phyloP scores from a whole-genome alignment of 2,888 invertebrate species.

The Esperia sulphurella region DNA sequence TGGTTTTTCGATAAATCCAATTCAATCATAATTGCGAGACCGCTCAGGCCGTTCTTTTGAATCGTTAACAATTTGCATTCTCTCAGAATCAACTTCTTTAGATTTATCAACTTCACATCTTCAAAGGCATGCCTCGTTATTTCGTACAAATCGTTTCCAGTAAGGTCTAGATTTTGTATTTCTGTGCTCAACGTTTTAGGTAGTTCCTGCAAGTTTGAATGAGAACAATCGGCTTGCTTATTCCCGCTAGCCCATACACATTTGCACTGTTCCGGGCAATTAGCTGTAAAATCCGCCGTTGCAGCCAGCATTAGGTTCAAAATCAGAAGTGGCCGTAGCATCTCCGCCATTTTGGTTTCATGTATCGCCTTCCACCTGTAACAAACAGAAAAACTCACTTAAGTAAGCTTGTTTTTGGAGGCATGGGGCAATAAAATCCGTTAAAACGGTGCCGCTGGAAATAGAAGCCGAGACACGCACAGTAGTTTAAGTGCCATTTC shows the following conservation, averaged over 20 bases:
- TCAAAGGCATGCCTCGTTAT: conserved; percentile 84
- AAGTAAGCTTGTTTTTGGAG: conserved; percentile 26
- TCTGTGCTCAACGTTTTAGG: conserved; percentile 86
- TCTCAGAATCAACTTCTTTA: conserved; percentile 88
- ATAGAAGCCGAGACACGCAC: conserved; percentile 47
- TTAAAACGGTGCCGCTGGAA: conserved; percentile 31
- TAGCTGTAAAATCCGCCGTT: conserved; percentile 74
- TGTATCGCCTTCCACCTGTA: conserved; percentile 41
- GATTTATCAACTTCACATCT: conserved; percentile 84
- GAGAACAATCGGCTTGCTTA: conserved; percentile 89
- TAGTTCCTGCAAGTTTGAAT: conserved; percentile 82
- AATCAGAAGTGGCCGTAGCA: conserved; percentile 38
- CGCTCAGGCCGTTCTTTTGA: conserved; percentile 87
- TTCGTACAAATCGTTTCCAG: conserved; percentile 83
- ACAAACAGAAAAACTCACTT: conserved; percentile 41
- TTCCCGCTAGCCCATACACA: conserved; percentile 93
- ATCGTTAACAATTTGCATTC: conserved; percentile 86
- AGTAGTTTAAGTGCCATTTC: conserved; percentile 40
- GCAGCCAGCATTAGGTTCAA: conserved; percentile 42
- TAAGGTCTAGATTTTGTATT: conserved; percentile 85
- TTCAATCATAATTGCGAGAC: conserved; percentile 88
- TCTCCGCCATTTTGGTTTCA: conserved; percentile 46
- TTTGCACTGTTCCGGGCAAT: conserved; percentile 84
- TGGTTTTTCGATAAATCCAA: conserved; percentile 89
- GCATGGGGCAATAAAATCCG: conserved; percentile 29